These are phyloP conservation scores for Zoanthus gigantus DNA, from an alignment of 92 coral and sea anemone species.

Conservation along the genomic window DNA sequence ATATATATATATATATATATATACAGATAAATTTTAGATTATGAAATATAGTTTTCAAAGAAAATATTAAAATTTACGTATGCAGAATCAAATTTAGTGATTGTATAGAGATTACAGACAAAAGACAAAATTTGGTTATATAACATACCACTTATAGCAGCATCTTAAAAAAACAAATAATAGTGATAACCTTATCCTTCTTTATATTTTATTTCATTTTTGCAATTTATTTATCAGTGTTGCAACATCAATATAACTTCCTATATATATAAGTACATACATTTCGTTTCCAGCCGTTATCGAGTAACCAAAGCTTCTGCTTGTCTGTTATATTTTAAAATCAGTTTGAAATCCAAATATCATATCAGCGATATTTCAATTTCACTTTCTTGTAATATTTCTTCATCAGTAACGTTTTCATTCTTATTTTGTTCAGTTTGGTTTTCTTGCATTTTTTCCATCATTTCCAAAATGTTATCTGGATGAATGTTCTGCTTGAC, in stretches of 20 bases:
- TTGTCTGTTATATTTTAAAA: background rate
- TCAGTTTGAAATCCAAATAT: no score
- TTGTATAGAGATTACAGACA: no score
- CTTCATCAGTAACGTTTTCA: background rate
- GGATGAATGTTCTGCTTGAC: conserved; percentile 73
- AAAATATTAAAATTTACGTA: background rate
- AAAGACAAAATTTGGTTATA: no score
- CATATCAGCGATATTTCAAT: conserved; percentile 27
- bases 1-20: no score
- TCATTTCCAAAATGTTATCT: conserved; percentile 67
- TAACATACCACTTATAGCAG: no score
- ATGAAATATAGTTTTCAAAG: background rate
- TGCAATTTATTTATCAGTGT: no score
- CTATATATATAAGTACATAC: background rate
- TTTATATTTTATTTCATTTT: no score
- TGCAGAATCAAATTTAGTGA: background rate
- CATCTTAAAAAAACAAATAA: no score
- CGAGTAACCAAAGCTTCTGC: background rate
- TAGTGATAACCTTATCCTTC: no score
- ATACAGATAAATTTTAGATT: background rate
- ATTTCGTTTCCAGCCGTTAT: no score
- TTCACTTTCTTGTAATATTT: background rate
- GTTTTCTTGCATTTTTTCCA: conserved; percentile 35
- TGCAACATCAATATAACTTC: no score
- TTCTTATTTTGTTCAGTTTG: conserved; percentile 13